Evolutionary conservation across 2,888 invertebrate genomes (phyloP), one percentile per base, ranked within the genome.

Genomic region (Heliconius cydno): DNA sequence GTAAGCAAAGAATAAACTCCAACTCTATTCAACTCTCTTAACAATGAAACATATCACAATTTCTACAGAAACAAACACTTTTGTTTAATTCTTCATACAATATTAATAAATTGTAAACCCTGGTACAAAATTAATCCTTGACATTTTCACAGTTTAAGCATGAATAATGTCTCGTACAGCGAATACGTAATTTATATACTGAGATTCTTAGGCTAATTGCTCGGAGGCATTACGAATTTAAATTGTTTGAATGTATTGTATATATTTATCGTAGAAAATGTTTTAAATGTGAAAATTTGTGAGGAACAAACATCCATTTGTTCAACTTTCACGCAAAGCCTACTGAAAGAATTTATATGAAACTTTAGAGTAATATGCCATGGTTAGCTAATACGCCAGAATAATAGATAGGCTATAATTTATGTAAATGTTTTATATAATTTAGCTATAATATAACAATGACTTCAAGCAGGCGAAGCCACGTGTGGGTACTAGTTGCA

Each of bases 101-200:
- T 60, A 73, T 73, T 73, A 73, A 73, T 73, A 73, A 73, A 60
- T 60, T 73, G 60, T 73, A 73, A 73, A n/a, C 60, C 25, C 25
- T 38, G 7, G 34, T 73, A 25, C 9, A 34, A 73, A 73, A 73
- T 73, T 60, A 73, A 73, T 60, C 73, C 60, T 73, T 73, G 73
- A 73, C 73, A 60, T 73, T 73, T 73, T 60, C 73, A 73, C 73
- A 60, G 60, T 73, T 38, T 60, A 60, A 38, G 73, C 73, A 73
- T 73, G 73, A 73, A 73, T 73, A 60, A 73, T 73, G 73, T 60
- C 60, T 60, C n/a, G 34, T 60, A 73, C 60, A 60, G 4, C 15
- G 60, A 60, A 73, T 73, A 73, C 38, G 73, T 73, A 73, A 73
- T 73, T 52, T 34, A 73, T 73, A 60, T 15, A 34, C 34, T 52